These are phyloP conservation scores for Hemithea aestivaria DNA, from an alignment of 2,888 invertebrate genomes.

Conservation along the genomic window DNA sequence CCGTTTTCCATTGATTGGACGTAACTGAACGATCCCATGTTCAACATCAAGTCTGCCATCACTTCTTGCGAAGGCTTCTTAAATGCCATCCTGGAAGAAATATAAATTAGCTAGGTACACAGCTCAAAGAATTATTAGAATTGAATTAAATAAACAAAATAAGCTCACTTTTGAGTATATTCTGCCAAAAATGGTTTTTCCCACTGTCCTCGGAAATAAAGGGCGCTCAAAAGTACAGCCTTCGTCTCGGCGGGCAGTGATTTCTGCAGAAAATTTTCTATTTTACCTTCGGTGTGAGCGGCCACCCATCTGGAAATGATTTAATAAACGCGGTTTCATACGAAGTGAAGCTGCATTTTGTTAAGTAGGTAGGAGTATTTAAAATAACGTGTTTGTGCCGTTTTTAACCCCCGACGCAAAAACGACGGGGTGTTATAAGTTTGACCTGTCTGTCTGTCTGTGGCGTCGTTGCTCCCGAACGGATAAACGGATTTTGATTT, in stretches of 20 bases:
- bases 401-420: too few relatives aligned
- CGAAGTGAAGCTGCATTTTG: too few relatives aligned
- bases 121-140: too few relatives aligned
- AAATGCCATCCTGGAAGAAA: constrained; percentile 73
- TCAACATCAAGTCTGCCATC: constrained; percentile 83
- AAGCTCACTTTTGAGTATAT: constrained; percentile 78
- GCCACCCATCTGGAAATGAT: constrained; percentile 81
- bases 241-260: constrained; percentile 76
- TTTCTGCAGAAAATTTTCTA: constrained; percentile 76
- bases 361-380: too few relatives aligned
- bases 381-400: too few relatives aligned
- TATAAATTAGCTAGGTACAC: too few relatives aligned
- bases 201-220: constrained; percentile 87
- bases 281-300: constrained; percentile 80
- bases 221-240: constrained; percentile 82
- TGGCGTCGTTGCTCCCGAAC: too few relatives aligned
- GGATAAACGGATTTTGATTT: too few relatives aligned
- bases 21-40: constrained; percentile 56
- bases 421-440: too few relatives aligned
- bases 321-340: too few relatives aligned
- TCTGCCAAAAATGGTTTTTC: constrained; percentile 79
- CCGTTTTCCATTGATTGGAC: constrained; percentile 46
- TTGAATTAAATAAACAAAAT: too few relatives aligned
- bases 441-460: too few relatives aligned
- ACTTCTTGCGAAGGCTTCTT: constrained; percentile 51